A percentile compares a stretch with the other conserved stretches of the same genome.
These are phyloP conservation scores for Xiphorhynchus erythropygius DNA, from an alignment of 2,797 vertebrate genomes.

Conservation along the genomic window DNA sequence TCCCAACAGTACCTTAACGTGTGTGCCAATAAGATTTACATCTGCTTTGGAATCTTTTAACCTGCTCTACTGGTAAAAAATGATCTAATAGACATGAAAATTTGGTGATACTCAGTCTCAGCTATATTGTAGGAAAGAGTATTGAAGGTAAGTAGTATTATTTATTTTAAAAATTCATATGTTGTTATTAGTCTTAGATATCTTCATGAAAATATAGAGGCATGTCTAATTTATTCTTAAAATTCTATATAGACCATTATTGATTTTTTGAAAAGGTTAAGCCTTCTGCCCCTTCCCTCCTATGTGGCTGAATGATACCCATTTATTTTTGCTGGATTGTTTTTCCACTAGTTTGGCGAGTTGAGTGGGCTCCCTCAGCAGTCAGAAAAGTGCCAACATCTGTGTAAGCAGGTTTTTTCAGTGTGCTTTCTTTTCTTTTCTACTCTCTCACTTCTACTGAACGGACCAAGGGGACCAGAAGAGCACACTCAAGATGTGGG, in stretches of 20 bases:
- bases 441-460: not conserved
- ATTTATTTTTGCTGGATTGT: not conserved
- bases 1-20: not conserved
- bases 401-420: not conserved
- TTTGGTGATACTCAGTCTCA: not conserved
- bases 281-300: not conserved
- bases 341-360: not conserved
- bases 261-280: not conserved
- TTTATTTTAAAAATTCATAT: not conserved
- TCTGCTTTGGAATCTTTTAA: not conserved
- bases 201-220: not conserved
- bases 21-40: not conserved
- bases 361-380: not conserved
- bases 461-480: not conserved
- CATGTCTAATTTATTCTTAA: not conserved
- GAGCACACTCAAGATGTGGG: not conserved
- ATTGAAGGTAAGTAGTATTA: not conserved
- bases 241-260: fast-evolving
- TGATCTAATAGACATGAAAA: not conserved
- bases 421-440: not conserved
- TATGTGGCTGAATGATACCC: fast-evolving
- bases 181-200: not conserved
- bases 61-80: not conserved
- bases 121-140: not conserved
- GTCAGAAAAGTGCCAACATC: not conserved